phyloP scores from a whole-genome alignment of 1,140 invertebrate genomes.

The Heliconius congener region DNA sequence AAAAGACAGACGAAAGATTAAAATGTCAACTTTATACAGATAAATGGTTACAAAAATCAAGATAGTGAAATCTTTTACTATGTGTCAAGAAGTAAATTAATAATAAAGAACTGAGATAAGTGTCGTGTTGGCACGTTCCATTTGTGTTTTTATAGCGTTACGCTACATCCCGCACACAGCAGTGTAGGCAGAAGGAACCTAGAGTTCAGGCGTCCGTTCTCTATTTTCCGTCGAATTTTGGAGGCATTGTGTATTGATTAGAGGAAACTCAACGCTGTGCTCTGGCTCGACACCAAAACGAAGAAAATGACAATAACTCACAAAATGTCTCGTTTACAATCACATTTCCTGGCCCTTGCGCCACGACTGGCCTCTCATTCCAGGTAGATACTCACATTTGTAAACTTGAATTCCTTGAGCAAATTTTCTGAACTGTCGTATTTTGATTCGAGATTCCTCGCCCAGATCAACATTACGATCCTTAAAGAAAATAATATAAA shows the following conservation, averaged over 20 bases:
- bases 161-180: too few relatives aligned
- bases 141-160: too few relatives aligned
- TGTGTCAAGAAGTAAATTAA: slow-evolving; percentile 8
- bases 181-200: too few relatives aligned
- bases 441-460: slow-evolving; percentile 47
- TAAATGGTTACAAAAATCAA: background rate
- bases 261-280: too few relatives aligned
- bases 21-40: background rate
- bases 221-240: too few relatives aligned
- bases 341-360: too few relatives aligned
- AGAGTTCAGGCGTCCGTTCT: too few relatives aligned
- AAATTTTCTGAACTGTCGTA: slow-evolving; percentile 41
- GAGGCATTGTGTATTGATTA: too few relatives aligned
- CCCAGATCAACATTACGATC: slow-evolving; percentile 58
- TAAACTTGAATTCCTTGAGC: slow-evolving; percentile 45
- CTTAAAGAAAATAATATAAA: slow-evolving; percentile 43
- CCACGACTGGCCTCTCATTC: too few relatives aligned
- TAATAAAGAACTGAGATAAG: background rate
- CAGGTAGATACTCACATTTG: slow-evolving; percentile 41
- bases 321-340: too few relatives aligned
- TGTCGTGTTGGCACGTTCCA: background rate
- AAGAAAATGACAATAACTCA: too few relatives aligned
- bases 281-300: too few relatives aligned
- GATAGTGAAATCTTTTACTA: background rate
- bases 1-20: background rate